Conservation (phyloP, 2,113 vertebrate genomes). For the Harpagus bidentatus region DNA sequence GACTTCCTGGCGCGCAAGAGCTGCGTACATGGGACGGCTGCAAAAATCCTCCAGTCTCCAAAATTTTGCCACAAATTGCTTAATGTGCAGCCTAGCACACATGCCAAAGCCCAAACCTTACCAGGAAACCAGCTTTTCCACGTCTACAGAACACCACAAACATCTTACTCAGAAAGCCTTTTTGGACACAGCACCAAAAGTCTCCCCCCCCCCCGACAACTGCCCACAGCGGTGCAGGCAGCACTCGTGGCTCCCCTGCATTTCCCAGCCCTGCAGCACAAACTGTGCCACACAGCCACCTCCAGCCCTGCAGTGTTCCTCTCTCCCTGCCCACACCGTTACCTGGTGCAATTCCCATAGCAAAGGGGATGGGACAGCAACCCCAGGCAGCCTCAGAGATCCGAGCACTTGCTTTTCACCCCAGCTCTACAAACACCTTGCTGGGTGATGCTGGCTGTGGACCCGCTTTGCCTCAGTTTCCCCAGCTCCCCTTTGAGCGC, state of each 20-base stretch:
- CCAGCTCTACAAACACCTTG: neutral
- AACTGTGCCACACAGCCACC: rapidly evolving
- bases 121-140: neutral
- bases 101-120: neutral
- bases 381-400: neutral
- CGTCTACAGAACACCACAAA: neutral
- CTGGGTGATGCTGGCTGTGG: neutral
- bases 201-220: rapidly evolving
- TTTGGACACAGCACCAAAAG: neutral
- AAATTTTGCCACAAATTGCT: neutral
- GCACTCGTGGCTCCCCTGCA: rapidly evolving
- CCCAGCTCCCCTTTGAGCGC: neutral
- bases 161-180: neutral
- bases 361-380: neutral
- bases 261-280: neutral
- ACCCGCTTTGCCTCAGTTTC: neutral
- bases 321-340: neutral
- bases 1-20: neutral
- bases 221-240: rapidly evolving
- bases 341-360: rapidly evolving
- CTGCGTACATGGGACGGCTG: neutral
- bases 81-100: neutral
- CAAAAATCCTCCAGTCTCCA: neutral
- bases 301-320: neutral
- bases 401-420: rapidly evolving